Conservation (phyloP, 2,113 vertebrate species). For the Hemichromis elongatus region DNA sequence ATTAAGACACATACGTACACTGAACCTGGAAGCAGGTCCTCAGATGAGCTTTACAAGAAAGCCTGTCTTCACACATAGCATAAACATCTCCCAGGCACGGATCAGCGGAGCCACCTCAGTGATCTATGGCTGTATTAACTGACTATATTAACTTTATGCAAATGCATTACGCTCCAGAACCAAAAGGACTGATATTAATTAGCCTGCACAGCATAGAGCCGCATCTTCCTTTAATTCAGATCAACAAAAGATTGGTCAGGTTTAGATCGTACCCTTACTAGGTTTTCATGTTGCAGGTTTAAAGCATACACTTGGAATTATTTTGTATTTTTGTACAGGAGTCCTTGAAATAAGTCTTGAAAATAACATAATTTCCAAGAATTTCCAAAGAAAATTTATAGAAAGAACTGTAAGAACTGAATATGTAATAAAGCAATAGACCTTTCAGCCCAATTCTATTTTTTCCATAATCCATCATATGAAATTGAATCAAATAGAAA, state of each 20-base stretch:
- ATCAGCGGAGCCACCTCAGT: conserved; percentile 18
- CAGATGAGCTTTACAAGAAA: conserved; percentile 15
- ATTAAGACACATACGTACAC: background rate
- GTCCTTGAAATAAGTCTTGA: background rate
- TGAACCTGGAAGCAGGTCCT: background rate
- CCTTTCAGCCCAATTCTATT: too few relatives aligned
- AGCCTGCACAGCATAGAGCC: background rate
- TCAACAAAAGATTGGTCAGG: background rate
- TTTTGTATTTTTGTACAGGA: background rate
- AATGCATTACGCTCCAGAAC: conserved; percentile 1
- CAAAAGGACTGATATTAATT: background rate
- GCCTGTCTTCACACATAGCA: background rate
- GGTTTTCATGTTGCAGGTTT: background rate
- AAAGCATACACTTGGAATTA: background rate
- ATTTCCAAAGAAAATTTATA: background rate
- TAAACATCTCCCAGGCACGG: conserved; percentile 16
- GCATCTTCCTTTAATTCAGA: background rate
- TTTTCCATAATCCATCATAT: too few relatives aligned
- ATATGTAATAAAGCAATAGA: background rate
- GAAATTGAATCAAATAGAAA: background rate
- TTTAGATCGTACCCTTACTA: background rate
- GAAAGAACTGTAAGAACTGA: background rate
- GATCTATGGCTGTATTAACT: conserved; percentile 12
- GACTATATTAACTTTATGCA: conserved; percentile 33
- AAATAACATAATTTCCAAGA: background rate